Evolutionary conservation across 2,113 vertebrate genomes (phyloP), one percentile per base, ranked within the genome.

Genomic region (Eudyptes chrysolophus): DNA sequence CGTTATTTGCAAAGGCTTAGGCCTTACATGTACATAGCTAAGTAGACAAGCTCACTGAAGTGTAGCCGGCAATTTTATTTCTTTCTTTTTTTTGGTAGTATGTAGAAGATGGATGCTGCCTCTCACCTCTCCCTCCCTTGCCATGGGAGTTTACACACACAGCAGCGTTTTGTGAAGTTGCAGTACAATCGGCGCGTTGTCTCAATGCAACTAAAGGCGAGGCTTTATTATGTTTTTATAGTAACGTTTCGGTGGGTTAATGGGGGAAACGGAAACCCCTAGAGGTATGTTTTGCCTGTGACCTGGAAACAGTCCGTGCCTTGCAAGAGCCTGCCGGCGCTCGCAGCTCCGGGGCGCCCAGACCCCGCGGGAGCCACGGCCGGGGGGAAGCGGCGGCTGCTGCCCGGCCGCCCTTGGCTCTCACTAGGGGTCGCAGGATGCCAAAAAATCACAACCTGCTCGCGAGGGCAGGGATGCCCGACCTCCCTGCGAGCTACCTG

Each of bases 381-480:
- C n/a, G 25, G 36, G 27, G 87, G 87, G 86, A 54, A 87, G 76
- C 52, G 90, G 81, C 46, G 66, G 54, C 77, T n/a, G 62, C 66
- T 90, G 85, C 21, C 21, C 48, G 48, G 21, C 46, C 92, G 86
- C 84, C 92, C 90, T n/a, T 90, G 91, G 86, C 91, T 96, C 94
- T 98, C 98, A 98, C 98, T 98, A 98, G 98, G 94, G 97, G 98
- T 98, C 94, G 94, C 98, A 98, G 97, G 97, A 98, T 97, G 97
- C 97, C 94, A 95, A 89, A 98, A 96, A 97, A 97, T 94, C 90
- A 13, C 69, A 7, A 89, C 66, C 48, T 27, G 84, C 75, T 32
- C 6, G 24, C 71, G 40, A 29, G 81, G 82, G 58, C 51, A 46
- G 32, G n/a, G 78, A 30, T 83, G 94, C 66, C 74, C 26, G 84